A percentile compares a stretch with the other conserved stretches of the same genome.
These are phyloP conservation scores for Anas platyrhynchos DNA, from an alignment of 2,113 vertebrate species.

Conservation along the genomic window DNA sequence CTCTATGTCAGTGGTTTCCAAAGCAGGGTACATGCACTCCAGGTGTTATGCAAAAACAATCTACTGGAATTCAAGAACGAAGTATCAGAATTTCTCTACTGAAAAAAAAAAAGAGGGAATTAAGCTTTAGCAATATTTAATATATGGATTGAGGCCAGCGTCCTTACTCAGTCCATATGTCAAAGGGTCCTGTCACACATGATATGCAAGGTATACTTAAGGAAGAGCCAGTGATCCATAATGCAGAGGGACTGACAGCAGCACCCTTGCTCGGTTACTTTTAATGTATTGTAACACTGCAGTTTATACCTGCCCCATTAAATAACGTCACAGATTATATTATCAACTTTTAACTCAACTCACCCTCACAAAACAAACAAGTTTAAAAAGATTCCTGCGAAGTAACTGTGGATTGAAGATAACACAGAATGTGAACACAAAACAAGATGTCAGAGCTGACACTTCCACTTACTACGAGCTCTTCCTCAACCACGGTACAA, in stretches of 20 bases:
- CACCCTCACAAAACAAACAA: neutral
- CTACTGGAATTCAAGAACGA: neutral
- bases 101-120: neutral
- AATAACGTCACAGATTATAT: neutral
- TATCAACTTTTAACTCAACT: neutral
- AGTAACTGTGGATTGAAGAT: neutral
- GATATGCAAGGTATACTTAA: neutral
- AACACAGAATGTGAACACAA: neutral
- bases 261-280: neutral
- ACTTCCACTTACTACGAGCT: neutral
- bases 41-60: neutral
- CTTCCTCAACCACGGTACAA: neutral
- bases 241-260: fast-evolving
- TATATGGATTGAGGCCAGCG: neutral
- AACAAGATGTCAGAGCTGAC: neutral
- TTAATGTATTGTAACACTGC: neutral
- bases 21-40: neutral
- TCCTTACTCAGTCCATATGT: fast-evolving
- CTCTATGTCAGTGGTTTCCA: neutral
- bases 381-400: neutral
- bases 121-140: neutral
- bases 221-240: neutral
- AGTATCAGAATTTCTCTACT: neutral
- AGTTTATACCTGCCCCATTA: neutral
- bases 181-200: neutral